Evolutionary conservation across 2,113 vertebrate species (phyloP), one percentile per base, ranked within the genome.

Genomic region (Pungitius pungitius): DNA sequence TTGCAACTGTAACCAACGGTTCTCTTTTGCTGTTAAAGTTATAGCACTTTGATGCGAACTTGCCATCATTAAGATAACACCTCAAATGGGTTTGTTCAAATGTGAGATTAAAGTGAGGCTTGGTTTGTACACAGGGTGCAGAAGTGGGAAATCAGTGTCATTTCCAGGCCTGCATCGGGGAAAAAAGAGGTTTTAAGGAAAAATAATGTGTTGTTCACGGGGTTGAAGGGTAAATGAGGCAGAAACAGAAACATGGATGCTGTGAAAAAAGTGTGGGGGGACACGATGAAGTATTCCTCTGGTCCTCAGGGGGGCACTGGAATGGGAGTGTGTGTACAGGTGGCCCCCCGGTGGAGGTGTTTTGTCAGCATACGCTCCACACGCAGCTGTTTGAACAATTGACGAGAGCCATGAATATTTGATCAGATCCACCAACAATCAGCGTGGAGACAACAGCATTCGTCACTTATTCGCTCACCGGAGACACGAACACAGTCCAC

Each of bases 401-500:
- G 60, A 91, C 87, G 86, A 86, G 81, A 30, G 22, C 42, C 2
- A 88, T 90, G 61, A 91, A 91, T 92, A 89, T 83, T 87, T 81
- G 78, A 91, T 86, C 14, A 45, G 58, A 73, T 84, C 69, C 87
- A 84, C 74, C 59, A 82, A 78, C 84, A 79, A 76, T 82, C 55
- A 22, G 69, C 43, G 42, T 52, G 35, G 80, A 85, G 78, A 86
- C 69, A 61, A 80, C 58, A 81, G 63, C 63, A 58, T 30, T 30
- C 30, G 6, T 30, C n/a, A n/a, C n/a, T n/a, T n/a, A n/a, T n/a
- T n/a, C n/a, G n/a, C n/a, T n/a, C n/a, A n/a, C n/a, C n/a, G n/a
- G n/a, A n/a, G n/a, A n/a, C n/a, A n/a, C n/a, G n/a, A n/a, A n/a
- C n/a, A n/a, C n/a, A n/a, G n/a, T n/a, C n/a, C n/a, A 83, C 26